Evolutionary conservation across 2,797 vertebrate genomes (phyloP).

Genomic region (Sebastes nivosus): DNA sequence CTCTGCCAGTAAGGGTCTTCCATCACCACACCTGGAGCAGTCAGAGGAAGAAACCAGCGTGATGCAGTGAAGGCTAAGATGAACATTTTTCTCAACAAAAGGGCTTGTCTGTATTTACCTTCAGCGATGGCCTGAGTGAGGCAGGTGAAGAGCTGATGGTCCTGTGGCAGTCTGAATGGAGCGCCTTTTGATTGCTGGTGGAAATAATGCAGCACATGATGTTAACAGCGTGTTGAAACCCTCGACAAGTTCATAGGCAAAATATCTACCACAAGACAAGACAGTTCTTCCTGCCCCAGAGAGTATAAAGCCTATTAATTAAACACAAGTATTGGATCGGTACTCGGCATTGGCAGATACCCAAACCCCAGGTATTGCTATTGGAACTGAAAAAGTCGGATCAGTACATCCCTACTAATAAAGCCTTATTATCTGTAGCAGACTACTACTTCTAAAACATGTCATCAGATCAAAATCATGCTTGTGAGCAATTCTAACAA

Average conservation of each 20-base stretch:
- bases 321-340: too few relatives aligned
- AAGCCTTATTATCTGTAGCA: background rate
- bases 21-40: slow-evolving; percentile 76
- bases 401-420: too few relatives aligned
- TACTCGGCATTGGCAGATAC: too few relatives aligned
- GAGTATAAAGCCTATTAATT: background rate
- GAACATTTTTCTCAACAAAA: background rate
- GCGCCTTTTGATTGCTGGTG: slow-evolving; percentile 78
- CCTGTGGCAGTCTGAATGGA: slow-evolving; percentile 89
- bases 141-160: slow-evolving; percentile 88
- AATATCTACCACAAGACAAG: background rate
- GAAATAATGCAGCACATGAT: slow-evolving; percentile 26
- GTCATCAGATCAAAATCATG: background rate
- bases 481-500: background rate
- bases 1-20: slow-evolving; percentile 89
- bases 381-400: too few relatives aligned
- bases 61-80: background rate
- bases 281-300: background rate
- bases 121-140: slow-evolving; percentile 85
- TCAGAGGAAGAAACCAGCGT: background rate
- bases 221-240: background rate
- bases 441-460: background rate
- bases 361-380: too few relatives aligned
- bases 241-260: background rate
- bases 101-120: slow-evolving; percentile 43